Percentiles rank a stretch among this genome's conserved stretches.
Evolutionary conservation across 1,140 invertebrate genomes (phyloP).

Genomic region (Penaeus chinensis): DNA sequence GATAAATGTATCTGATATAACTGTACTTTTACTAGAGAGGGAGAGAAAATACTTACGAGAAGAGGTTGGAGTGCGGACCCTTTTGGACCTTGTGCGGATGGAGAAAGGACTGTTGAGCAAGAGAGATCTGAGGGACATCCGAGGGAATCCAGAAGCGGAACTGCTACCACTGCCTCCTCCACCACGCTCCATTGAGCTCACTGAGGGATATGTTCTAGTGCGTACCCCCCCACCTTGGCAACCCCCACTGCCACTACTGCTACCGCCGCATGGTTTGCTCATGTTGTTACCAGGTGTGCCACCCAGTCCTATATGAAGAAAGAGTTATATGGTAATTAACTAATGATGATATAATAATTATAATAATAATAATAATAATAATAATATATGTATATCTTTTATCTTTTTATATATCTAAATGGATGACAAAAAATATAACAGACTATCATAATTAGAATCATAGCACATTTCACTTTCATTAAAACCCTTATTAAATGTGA

Average conservation of each 20-base stretch:
- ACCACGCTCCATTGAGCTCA: conserved; percentile 25
- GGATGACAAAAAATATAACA: no score
- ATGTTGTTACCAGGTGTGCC: conserved; percentile 27
- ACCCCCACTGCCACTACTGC: conserved; percentile 29
- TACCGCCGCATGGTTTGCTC: conserved; percentile 42
- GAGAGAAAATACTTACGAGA: conserved; percentile 36
- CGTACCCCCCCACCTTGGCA: conserved; percentile 41
- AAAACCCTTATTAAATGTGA: no score
- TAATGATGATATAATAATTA: neutral
- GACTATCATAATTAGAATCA: no score
- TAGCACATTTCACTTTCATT: no score
- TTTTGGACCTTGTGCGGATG: conserved; percentile 51
- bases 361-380: neutral
- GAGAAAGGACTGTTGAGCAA: conserved; percentile 61
- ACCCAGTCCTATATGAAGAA: neutral
- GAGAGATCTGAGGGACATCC: conserved; percentile 60
- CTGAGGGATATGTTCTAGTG: conserved; percentile 38
- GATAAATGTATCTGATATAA: neutral
- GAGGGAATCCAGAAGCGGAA: conserved; percentile 51
- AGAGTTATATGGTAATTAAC: neutral
- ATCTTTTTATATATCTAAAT: no score
- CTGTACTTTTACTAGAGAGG: neutral
- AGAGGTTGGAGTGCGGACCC: conserved; percentile 48
- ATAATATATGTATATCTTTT: no score
- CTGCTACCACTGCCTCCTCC: conserved; percentile 23